Conservation (phyloP, 2,113 vertebrate genomes). For the Sinocyclocheilus grahami region DNA sequence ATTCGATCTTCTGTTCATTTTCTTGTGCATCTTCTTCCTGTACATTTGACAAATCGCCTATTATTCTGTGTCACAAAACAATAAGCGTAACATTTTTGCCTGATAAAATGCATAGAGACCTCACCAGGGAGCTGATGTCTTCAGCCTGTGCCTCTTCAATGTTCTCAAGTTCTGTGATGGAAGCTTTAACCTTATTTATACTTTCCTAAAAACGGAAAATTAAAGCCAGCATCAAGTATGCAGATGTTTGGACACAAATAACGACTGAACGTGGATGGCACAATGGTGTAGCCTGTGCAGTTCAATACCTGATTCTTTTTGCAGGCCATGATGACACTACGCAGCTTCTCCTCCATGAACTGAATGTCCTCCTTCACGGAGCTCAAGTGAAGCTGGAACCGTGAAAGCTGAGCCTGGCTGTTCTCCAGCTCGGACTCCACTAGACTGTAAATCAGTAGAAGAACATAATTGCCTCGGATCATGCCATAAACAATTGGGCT, state of each 20-base stretch:
- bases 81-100: not conserved
- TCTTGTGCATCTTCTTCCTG: constrained; percentile 83
- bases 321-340: constrained; percentile 62
- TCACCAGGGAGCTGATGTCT: constrained; percentile 80
- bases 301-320: constrained; percentile 78
- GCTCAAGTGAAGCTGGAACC: constrained; percentile 66
- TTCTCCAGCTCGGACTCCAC: constrained; percentile 78
- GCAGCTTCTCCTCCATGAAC: constrained; percentile 71
- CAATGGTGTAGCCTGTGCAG: not conserved
- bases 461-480: not conserved
- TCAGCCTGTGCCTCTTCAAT: constrained; percentile 78
- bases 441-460: constrained; percentile 60
- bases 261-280: no score
- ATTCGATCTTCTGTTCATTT: constrained; percentile 77
- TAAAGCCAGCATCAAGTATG: not conserved
- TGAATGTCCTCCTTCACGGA: constrained; percentile 70
- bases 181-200: constrained; percentile 56
- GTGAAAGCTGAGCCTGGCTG: constrained; percentile 67
- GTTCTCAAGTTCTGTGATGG: constrained; percentile 80
- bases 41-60: constrained; percentile 30
- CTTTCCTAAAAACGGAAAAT: constrained; percentile 7
- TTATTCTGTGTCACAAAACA: not conserved
- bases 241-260: not conserved
- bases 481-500: not conserved
- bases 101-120: constrained; percentile 25